Base-by-base conservation (phyloP, 2,113 vertebrate genomes). In the Vombatus ursinus region DNA sequence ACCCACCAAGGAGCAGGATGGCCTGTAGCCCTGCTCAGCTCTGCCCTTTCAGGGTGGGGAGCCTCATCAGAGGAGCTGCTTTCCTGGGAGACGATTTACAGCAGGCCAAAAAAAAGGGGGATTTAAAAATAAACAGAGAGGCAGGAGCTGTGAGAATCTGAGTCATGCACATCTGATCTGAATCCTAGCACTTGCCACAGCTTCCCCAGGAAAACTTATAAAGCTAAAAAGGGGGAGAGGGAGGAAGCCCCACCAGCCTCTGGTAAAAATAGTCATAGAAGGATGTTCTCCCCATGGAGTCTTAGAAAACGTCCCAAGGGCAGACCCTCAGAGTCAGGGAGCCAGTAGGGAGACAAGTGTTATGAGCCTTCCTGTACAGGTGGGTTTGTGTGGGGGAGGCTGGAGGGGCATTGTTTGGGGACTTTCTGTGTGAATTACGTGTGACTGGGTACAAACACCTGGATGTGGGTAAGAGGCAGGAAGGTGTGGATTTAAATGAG, bases 61-160 rank as follows among this genome's bases (percentile, higher is more conserved):
- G 68, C 94, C 92, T 91, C 91, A 77, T 47, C 52, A 94, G 94
- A 44, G 96, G 44, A 50, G 68, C 92, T 3, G 54, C 93, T 94
- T 95, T 94, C 90, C 95, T 96, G 95, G 94, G 84, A 96, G 97
- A 97, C 92, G 97, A 98, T 94, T 97, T 98, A 98, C 97, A 98
- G 98, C 97, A 93, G 92, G 96, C 97, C 97, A 97, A 97, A 97
- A 54, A 44, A 84, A 84, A 68, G 68, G 68, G 98, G 96, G 61
- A 95, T 97, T 98, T 98, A 98, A 98, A 99, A 99, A 99, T 99
- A 99, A 98, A 98, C 97, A 98, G 94, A 97, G 90, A 98, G 98
- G 98, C 98, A 96, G 98, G 98, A 97, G 98, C 98, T 97, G 95
- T 97, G 92, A 94, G 96, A 96, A 97, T 99, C 96, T 98, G 98